A percentile compares a stretch with the other conserved stretches of the same genome.
Conservation (phyloP, 2,888 invertebrate species). For the Glomeris marginata region DNA sequence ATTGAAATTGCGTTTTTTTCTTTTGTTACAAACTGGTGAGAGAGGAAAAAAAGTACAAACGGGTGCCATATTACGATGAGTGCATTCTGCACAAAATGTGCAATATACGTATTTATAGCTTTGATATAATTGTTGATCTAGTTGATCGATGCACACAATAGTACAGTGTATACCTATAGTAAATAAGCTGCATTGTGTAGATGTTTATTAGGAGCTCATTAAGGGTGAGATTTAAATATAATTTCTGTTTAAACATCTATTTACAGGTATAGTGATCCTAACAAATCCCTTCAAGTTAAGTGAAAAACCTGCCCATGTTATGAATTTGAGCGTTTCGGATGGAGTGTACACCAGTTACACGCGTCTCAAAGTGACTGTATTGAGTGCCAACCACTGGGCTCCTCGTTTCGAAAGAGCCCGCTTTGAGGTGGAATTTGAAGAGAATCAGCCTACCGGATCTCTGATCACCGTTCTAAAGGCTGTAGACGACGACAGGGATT, state of each 20-base stretch:
- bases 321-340: constrained; percentile 90
- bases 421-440: constrained; percentile 60
- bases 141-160: too few relatives aligned
- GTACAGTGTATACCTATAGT: too few relatives aligned
- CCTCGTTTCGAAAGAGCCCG: constrained; percentile 62
- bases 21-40: too few relatives aligned
- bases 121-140: too few relatives aligned
- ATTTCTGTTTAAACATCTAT: too few relatives aligned
- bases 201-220: too few relatives aligned
- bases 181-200: too few relatives aligned
- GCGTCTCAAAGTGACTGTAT: constrained; percentile 27
- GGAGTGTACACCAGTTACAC: constrained; percentile 86
- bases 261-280: constrained; percentile 45
- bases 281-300: constrained; percentile 59
- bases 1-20: neutral
- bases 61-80: constrained; percentile 1
- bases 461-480: constrained; percentile 63
- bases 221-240: too few relatives aligned
- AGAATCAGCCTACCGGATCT: constrained; percentile 63
- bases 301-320: constrained; percentile 45
- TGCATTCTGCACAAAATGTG: neutral
- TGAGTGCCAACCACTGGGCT: constrained; percentile 52
- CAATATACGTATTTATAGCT: too few relatives aligned
- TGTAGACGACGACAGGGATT: constrained; percentile 64
- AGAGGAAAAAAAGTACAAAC: too few relatives aligned